Evolutionary conservation across 2,888 invertebrate genomes (phyloP).

Genomic region (Agrochola circellaris): DNA sequence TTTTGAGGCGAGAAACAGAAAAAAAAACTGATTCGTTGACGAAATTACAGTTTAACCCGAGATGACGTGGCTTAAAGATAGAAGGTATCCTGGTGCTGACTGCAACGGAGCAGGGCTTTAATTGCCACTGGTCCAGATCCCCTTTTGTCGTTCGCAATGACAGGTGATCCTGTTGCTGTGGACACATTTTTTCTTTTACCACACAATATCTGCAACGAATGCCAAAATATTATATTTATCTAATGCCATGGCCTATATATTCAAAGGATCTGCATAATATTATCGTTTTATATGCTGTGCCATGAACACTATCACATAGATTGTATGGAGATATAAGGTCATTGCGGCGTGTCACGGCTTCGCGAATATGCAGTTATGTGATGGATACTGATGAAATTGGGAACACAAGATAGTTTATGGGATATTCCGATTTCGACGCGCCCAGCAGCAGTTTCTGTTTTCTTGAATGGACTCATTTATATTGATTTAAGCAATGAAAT

Average conservation of each 20-base stretch:
- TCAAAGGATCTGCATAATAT: slow-evolving; percentile 27
- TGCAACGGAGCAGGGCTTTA: neutral
- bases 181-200: neutral
- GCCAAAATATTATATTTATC: slow-evolving; percentile 25
- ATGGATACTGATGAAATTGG: slow-evolving; percentile 24
- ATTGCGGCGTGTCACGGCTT: slow-evolving; percentile 16
- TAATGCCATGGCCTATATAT: neutral
- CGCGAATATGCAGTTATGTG: slow-evolving; percentile 15
- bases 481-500: slow-evolving; percentile 27
- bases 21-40: slow-evolving; percentile 25
- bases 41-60: slow-evolving; percentile 45
- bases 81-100: slow-evolving; percentile 3
- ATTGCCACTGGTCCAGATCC: slow-evolving; percentile 8
- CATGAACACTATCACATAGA: slow-evolving; percentile 28
- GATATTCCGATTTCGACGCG: slow-evolving; percentile 1
- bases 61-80: slow-evolving; percentile 32
- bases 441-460: neutral
- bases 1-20: slow-evolving; percentile 43
- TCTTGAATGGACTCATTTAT: slow-evolving; percentile 29
- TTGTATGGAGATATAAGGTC: slow-evolving; percentile 8
- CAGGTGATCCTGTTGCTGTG: neutral
- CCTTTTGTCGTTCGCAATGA: neutral
- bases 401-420: neutral
- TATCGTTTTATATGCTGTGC: neutral
- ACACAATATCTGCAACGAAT: neutral